Percentiles rank a stretch among this genome's conserved stretches.
Conservation (phyloP, 1,140 invertebrate species). For the Drosophila guanche region DNA sequence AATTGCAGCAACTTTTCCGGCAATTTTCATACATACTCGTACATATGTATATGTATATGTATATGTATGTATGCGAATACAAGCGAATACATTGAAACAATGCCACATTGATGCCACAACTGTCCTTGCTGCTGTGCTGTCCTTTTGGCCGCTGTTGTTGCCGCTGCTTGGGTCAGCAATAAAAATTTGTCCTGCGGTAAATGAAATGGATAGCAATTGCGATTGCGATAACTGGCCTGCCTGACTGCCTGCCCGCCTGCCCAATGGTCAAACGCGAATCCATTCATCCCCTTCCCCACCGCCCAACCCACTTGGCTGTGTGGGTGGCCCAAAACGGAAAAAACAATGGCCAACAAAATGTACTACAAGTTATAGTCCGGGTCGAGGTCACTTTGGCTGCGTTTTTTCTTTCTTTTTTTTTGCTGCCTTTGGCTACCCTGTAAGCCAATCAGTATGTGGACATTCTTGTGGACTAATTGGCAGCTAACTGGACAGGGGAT, state of each 20-base stretch:
- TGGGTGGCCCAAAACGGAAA: not conserved
- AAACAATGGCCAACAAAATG: slow-evolving; percentile 29
- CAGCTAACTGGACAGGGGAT: no score
- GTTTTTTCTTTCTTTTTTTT: slow-evolving; percentile 16
- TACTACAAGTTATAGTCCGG: slow-evolving; percentile 52
- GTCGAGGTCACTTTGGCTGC: slow-evolving; percentile 52
- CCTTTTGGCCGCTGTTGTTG: slow-evolving; percentile 12
- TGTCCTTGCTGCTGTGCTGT: slow-evolving; percentile 43
- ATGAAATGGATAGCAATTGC: slow-evolving; percentile 79
- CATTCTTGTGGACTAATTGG: not conserved
- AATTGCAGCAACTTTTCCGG: slow-evolving; percentile 78
- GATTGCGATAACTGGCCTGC: slow-evolving; percentile 66
- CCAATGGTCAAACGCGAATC: slow-evolving; percentile 28
- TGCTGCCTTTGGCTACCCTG: slow-evolving; percentile 21
- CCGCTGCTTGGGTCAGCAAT: slow-evolving; percentile 72
- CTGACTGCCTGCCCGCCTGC: slow-evolving; percentile 2
- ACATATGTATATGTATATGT: slow-evolving; percentile 10
- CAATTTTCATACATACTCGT: slow-evolving; percentile 50
- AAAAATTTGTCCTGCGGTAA: slow-evolving; percentile 81
- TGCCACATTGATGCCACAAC: slow-evolving; percentile 43
- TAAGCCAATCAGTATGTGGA: not conserved
- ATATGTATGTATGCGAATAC: slow-evolving; percentile 18
- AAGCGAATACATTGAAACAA: slow-evolving; percentile 56
- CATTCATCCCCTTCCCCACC: no score
- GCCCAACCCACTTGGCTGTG: not conserved